Evolutionary conservation across 2,113 vertebrate species (phyloP).

Genomic region (Anas platyrhynchos): DNA sequence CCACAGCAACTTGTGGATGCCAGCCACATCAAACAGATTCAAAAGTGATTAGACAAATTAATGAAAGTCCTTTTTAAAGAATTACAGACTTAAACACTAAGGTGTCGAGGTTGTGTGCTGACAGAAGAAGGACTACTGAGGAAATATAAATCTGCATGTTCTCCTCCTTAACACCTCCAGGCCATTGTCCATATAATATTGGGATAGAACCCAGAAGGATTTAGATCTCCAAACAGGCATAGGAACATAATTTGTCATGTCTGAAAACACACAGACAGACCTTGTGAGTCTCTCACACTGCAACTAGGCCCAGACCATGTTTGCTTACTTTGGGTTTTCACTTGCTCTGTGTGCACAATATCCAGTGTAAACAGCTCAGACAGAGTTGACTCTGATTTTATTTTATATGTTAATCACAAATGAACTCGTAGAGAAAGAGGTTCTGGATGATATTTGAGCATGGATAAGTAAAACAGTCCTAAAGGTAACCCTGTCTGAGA

Average conservation of each 20-base stretch:
- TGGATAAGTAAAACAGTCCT: neutral
- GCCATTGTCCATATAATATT: neutral
- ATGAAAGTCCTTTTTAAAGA: neutral
- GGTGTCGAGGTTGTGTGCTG: neutral
- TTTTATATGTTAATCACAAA: neutral
- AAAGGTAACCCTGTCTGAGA: neutral
- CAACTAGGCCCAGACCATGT: neutral
- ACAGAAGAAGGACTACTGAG: neutral
- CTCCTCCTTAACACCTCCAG: neutral
- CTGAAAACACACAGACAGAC: neutral
- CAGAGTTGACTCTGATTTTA: neutral
- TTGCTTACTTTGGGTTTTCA: neutral
- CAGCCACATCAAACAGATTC: neutral
- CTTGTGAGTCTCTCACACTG: neutral
- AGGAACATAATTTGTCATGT: neutral
- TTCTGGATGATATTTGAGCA: neutral
- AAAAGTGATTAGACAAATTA: neutral
- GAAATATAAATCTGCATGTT: neutral
- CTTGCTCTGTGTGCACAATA: neutral
- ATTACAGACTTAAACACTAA: neutral
- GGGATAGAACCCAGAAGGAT: fast-evolving
- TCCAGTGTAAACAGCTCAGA: neutral
- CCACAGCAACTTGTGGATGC: constrained; percentile 5
- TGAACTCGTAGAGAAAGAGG: fast-evolving
- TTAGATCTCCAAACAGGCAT: neutral